These are phyloP conservation scores for Latheticus oryzae DNA, from an alignment of 2,888 invertebrate genomes.

Conservation along the genomic window DNA sequence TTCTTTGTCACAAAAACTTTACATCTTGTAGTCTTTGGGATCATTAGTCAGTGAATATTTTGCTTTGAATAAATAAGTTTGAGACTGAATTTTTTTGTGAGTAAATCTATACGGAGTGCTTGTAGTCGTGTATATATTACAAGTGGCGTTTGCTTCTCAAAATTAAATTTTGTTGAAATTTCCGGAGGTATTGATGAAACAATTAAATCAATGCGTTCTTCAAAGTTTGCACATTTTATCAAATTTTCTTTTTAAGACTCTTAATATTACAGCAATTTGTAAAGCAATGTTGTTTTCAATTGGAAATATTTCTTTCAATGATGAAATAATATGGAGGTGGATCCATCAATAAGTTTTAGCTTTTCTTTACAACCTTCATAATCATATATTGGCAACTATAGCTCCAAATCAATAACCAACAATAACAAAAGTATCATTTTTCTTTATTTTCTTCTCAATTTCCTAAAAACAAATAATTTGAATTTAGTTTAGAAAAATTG, in stretches of 20 bases:
- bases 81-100: conserved; percentile 10
- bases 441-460: too few relatives aligned
- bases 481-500: too few relatives aligned
- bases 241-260: conserved; percentile 19
- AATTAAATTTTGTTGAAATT: neutral
- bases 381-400: too few relatives aligned
- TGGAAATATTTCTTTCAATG: conserved; percentile 61
- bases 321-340: too few relatives aligned
- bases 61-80: conserved; percentile 8
- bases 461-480: too few relatives aligned
- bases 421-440: too few relatives aligned
- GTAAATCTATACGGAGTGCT: conserved; percentile 2
- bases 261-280: conserved; percentile 69
- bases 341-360: too few relatives aligned
- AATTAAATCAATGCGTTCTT: neutral
- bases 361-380: too few relatives aligned
- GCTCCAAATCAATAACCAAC: too few relatives aligned
- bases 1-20: conserved; percentile 2
- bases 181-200: conserved; percentile 2
- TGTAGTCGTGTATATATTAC: conserved; percentile 3
- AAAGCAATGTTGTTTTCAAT: conserved; percentile 66
- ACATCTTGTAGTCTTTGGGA: conserved; percentile 15
- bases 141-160: conserved; percentile 1
- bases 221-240: neutral
- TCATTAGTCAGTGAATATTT: neutral